Evolutionary conservation across 2,113 vertebrate species (phyloP), one percentile per base, ranked within the genome.

Genomic region (Elgaria multicarinata): DNA sequence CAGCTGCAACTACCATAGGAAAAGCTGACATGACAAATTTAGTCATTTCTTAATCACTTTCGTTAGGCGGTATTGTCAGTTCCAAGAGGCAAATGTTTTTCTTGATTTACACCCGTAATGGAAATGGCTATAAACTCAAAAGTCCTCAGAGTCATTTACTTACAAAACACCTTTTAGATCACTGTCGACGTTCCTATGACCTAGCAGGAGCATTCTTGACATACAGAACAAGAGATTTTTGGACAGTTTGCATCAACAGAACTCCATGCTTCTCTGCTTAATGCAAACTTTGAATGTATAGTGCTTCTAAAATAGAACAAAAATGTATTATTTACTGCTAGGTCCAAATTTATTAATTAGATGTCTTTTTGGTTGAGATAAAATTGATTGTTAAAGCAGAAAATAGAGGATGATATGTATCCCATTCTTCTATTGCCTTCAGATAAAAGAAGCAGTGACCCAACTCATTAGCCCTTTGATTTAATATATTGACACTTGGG

Each of bases 401-500:
- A 97, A 93, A 95, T 94, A 95, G 95, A 95, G 92, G 92, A 94
- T 97, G 92, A 93, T 97, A 92, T 58, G 94, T 97, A 95, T 96
- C 89, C 95, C 95, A 36, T 98, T 98, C 98, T 98, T 97, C 97
- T 96, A 96, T 96, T 98, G 97, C 97, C 97, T 96, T 96, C 96
- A 98, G 98, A 99, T 99, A 98, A 99, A 98, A 98, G 98, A 99
- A 98, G 98, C 98, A 91, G 97, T 98, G 98, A 98, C 98, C 99
- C 96, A 94, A 98, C 98, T 99, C 98, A 99, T 99, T 99, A 99
- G 98, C 98, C 97, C 98, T 97, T 98, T 98, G 98, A 99, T 99
- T 99, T 99, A 99, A 98, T 99, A 98, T 99, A 99, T 99, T 99
- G 98, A 99, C 98, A 99, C 98, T 99, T 96, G 97, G 98, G 97